Base-by-base conservation (phyloP, 1,140 invertebrate species). In the Ceratitis capitata region DNA sequence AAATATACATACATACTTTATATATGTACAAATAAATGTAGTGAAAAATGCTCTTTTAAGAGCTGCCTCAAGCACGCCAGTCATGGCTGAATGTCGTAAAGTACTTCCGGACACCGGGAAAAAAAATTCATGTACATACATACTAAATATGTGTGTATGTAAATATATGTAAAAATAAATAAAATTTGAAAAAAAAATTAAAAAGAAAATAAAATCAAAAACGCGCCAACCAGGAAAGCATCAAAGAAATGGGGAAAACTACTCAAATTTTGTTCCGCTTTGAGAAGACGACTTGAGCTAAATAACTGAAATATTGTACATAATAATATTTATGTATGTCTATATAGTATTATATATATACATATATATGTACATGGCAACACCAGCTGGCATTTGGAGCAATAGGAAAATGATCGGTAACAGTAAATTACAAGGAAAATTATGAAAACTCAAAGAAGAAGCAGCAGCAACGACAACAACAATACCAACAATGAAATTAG, bases 51-150 rank as follows among this genome's bases (percentile, higher is more conserved):
- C 26, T 39, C 16, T 42, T 26, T 26, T 45, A 5, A 47, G 69
- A n/a, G n/a, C n/a, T n/a, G n/a, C n/a, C n/a, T n/a, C n/a, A n/a
- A n/a, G n/a, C n/a, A n/a, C n/a, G 1, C 12, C 42, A 78, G 69
- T 78, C 69, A 78, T 78, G 69, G 29, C 69, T 78, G 69, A 78
- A 23, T 78, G 69, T 78, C 69, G n/a, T 78, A 78, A 78, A 78
- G 45, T 78, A 78, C 69, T 78, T 78, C 69, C 69, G 42, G 69
- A n/a, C n/a, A 9, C 14, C 23, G 35, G 1, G 23, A n/a, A 78
- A 78, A 78, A n/a, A 3, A 35, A n/a, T n/a, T n/a, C n/a, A n/a
- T n/a, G n/a, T n/a, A n/a, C n/a, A n/a, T n/a, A n/a, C n/a, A n/a
- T n/a, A n/a, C n/a, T n/a, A n/a, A n/a, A n/a, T n/a, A n/a, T 23